A percentile compares a stretch with the other conserved stretches of the same genome.
Evolutionary conservation across 30 jellyfish, hydroid and myxozoan species (phyloP).

Genomic region (Pelagia noctiluca): DNA sequence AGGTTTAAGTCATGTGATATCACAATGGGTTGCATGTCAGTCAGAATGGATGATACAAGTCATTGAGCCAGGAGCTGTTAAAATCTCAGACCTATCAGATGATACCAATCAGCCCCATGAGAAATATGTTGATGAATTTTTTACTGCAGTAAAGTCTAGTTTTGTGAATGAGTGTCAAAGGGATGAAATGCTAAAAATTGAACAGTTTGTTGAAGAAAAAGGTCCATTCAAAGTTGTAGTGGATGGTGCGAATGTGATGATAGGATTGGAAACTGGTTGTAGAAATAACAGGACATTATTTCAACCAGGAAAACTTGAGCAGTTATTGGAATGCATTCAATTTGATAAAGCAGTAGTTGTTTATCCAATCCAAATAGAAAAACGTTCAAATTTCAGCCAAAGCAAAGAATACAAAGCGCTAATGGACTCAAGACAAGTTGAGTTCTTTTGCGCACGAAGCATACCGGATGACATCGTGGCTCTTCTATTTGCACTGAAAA

Average conservation of each 20-base stretch:
- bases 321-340: background rate
- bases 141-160: background rate
- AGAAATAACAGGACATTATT: background rate
- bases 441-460: background rate
- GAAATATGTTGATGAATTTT: background rate
- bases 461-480: slow-evolving; percentile 49
- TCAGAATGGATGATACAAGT: background rate
- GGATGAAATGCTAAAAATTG: slow-evolving; percentile 6
- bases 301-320: slow-evolving; percentile 1
- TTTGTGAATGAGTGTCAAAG: background rate
- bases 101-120: background rate
- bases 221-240: slow-evolving; percentile 63
- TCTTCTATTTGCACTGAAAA: slow-evolving; percentile 7
- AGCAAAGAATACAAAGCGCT: background rate
- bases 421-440: background rate
- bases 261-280: background rate
- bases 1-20: slow-evolving; percentile 9
- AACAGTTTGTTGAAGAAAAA: background rate
- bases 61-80: background rate
- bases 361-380: slow-evolving; percentile 19
- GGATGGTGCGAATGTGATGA: slow-evolving; percentile 73
- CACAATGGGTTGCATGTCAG: background rate
- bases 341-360: slow-evolving; percentile 9
- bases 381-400: background rate
- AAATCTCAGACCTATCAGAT: no score